A percentile compares a stretch with the other conserved stretches of the same genome.
phyloP scores from a whole-genome alignment of 1,140 invertebrate genomes.

The Saccostrea echinata region DNA sequence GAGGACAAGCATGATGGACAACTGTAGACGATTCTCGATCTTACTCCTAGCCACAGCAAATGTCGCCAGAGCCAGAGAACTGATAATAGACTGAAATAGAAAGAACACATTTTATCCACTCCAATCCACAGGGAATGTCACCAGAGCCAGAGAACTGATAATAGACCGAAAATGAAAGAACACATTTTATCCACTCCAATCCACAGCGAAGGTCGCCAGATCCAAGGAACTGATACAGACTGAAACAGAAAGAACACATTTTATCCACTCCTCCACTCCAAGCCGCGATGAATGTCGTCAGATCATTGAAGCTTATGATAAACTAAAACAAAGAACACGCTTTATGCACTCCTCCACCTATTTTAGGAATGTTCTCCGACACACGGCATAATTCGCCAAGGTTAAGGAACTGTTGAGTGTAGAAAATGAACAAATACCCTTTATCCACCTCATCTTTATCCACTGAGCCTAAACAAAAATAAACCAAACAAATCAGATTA shows the following conservation, averaged over 20 bases:
- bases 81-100: constrained; percentile 68
- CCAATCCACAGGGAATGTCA: not conserved
- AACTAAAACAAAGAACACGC: not conserved
- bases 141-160: not conserved
- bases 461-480: too few relatives aligned
- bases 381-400: too few relatives aligned
- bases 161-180: not conserved
- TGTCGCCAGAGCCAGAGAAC: constrained; percentile 70
- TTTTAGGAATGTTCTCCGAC: too few relatives aligned
- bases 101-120: too few relatives aligned
- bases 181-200: not conserved
- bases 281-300: not conserved
- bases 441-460: too few relatives aligned
- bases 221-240: constrained; percentile 70
- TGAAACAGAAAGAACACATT: constrained; percentile 42
- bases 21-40: constrained; percentile 71
- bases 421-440: too few relatives aligned
- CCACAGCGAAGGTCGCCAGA: constrained; percentile 73
- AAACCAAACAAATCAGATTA: too few relatives aligned
- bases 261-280: too few relatives aligned
- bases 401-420: too few relatives aligned
- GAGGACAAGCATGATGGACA: constrained; percentile 75
- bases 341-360: constrained; percentile 49
- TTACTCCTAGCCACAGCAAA: constrained; percentile 68
- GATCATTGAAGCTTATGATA: not conserved